Percentiles rank a stretch among this genome's conserved stretches.
phyloP scores from a whole-genome alignment of 1,140 invertebrate genomes.

The Harpegnathos saltator region DNA sequence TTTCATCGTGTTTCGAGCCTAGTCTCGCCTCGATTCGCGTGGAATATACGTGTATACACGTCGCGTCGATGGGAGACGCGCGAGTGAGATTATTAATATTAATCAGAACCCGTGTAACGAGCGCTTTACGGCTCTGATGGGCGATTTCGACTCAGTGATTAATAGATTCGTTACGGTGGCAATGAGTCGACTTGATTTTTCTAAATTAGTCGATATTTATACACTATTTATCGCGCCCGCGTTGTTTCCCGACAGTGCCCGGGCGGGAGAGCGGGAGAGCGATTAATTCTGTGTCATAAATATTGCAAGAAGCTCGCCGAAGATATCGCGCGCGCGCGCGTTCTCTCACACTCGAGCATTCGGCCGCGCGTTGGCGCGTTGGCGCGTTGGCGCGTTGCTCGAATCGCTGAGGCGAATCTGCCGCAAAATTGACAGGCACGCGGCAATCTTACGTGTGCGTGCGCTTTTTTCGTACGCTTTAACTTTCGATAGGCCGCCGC shows the following conservation, averaged over 20 bases:
- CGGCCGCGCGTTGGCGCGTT: too few species aligned
- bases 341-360: too few species aligned
- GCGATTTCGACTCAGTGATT: not conserved
- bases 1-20: conserved; percentile 1
- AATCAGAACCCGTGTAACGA: not conserved
- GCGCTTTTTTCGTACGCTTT: conserved; percentile 37
- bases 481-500: conserved; percentile 32
- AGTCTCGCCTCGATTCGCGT: conserved; percentile 19
- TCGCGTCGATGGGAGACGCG: conserved; percentile 7
- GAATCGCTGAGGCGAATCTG: not conserved
- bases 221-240: not conserved
- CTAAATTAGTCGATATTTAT: not conserved
- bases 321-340: too few species aligned
- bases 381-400: too few species aligned
- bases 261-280: not conserved
- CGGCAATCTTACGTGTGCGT: not conserved
- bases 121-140: not conserved
- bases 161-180: not conserved
- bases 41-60: too few species aligned
- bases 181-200: not conserved
- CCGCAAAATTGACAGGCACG: not conserved
- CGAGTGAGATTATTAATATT: conserved; percentile 15
- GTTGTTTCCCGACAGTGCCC: not conserved
- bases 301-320: not conserved
- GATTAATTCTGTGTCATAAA: not conserved